These are phyloP conservation scores for Micromys minutus DNA, from an alignment of 2,113 vertebrate species.

Conservation along the genomic window DNA sequence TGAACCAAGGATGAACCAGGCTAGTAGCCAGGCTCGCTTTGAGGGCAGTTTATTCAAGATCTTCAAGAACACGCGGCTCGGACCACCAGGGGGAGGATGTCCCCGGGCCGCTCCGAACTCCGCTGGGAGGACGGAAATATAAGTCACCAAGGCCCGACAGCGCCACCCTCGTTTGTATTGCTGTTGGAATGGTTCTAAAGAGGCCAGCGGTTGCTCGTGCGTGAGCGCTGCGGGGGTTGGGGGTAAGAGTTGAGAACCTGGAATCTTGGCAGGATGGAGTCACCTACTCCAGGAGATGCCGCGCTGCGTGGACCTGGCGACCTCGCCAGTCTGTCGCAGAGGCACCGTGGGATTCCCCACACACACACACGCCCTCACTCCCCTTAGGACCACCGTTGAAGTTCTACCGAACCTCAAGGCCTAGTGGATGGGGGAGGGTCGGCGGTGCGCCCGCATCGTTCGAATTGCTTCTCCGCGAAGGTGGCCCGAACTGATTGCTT, in stretches of 20 bases:
- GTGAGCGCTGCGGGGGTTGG: not conserved
- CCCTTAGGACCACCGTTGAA: not conserved
- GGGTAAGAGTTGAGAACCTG: not conserved
- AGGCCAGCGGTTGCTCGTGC: not conserved
- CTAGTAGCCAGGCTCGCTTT: not conserved
- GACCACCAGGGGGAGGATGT: slow-evolving; percentile 51
- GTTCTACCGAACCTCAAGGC: not conserved
- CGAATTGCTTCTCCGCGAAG: slow-evolving; percentile 46
- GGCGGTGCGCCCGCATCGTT: slow-evolving; percentile 48
- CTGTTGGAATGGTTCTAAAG: not conserved
- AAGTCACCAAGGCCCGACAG: not conserved
- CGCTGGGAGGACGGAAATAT: not conserved
- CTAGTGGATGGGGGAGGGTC: not conserved
- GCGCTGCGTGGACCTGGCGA: not conserved
- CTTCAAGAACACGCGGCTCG: not conserved
- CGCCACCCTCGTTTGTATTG: not conserved
- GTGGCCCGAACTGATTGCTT: not conserved
- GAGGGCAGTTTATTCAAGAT: not conserved
- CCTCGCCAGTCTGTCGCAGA: no score
- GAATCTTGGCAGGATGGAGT: not conserved
- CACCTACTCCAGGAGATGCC: not conserved
- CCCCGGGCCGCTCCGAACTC: not conserved
- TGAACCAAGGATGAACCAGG: not conserved
- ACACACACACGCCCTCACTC: not conserved
- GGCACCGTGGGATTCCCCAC: no score